These are phyloP conservation scores for Hylia prasina DNA, from an alignment of 2,113 vertebrate genomes.

Conservation along the genomic window DNA sequence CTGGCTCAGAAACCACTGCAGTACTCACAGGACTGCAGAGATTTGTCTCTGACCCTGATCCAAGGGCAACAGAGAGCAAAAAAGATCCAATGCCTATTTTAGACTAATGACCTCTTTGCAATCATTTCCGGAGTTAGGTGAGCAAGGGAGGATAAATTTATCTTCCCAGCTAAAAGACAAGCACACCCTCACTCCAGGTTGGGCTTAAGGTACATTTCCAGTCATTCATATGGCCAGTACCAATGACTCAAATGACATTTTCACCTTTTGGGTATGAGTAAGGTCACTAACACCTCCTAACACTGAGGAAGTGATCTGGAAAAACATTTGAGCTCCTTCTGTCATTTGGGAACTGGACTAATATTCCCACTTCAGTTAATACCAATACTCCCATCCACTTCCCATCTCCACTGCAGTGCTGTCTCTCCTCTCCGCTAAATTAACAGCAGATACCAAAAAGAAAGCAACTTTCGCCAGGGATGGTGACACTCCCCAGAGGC, in stretches of 20 bases:
- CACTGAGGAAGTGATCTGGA: not conserved
- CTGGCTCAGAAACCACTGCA: not conserved
- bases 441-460: not conserved
- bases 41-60: not conserved
- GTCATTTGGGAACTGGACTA: not conserved
- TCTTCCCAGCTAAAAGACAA: not conserved
- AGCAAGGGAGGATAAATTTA: not conserved
- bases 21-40: not conserved
- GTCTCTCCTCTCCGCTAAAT: not conserved
- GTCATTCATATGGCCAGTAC: not conserved
- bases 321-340: not conserved
- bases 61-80: not conserved
- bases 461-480: not conserved
- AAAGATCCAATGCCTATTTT: not conserved
- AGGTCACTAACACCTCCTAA: not conserved
- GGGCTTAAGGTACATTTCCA: not conserved
- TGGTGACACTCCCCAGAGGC: not conserved
- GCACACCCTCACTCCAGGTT: not conserved
- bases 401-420: not conserved
- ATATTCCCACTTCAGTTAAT: not conserved
- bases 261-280: not conserved
- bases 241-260: not conserved
- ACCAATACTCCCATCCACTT: not conserved
- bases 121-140: not conserved
- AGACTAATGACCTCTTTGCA: not conserved